These are phyloP conservation scores for Glossosoma conforme DNA, from an alignment of 1,140 invertebrate species.

Conservation along the genomic window DNA sequence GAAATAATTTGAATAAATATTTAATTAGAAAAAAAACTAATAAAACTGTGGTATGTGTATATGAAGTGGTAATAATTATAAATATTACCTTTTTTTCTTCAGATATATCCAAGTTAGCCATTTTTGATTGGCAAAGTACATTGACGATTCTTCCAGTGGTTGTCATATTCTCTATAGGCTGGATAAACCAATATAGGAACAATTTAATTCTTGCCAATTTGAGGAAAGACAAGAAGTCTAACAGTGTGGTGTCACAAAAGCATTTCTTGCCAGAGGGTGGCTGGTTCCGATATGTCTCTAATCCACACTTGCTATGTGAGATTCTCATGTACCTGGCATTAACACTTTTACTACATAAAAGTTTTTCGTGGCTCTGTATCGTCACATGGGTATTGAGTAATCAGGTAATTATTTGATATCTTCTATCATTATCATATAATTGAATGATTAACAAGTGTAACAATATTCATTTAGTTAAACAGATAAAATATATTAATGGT, in stretches of 20 bases:
- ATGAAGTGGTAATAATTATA: no score
- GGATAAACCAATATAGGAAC: conserved; percentile 63
- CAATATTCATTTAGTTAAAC: no score
- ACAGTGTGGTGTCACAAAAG: conserved; percentile 58
- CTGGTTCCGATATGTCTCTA: conserved; percentile 72
- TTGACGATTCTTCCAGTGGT: conserved; percentile 46
- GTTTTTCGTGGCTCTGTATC: conserved; percentile 58
- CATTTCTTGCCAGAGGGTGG: conserved; percentile 74
- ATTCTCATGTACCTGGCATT: conserved; percentile 72
- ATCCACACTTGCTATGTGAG: conserved; percentile 78
- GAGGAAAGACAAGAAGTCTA: conserved; percentile 60
- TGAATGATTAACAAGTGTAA: not conserved
- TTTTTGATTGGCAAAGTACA: no score
- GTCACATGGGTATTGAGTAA: conserved; percentile 73
- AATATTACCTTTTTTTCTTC: no score
- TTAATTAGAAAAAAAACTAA: no score
- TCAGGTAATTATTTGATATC: conserved; percentile 55
- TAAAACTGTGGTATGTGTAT: no score
- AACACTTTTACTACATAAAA: conserved; percentile 56
- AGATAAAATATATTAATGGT: no score
- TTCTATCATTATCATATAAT: not conserved
- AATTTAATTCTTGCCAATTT: conserved; percentile 68
- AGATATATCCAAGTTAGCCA: conserved; percentile 37
- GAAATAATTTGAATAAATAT: no score
- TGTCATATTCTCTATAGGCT: conserved; percentile 60